Base-by-base conservation (phyloP, 1,140 invertebrate genomes). In the Ruditapes philippinarum region DNA sequence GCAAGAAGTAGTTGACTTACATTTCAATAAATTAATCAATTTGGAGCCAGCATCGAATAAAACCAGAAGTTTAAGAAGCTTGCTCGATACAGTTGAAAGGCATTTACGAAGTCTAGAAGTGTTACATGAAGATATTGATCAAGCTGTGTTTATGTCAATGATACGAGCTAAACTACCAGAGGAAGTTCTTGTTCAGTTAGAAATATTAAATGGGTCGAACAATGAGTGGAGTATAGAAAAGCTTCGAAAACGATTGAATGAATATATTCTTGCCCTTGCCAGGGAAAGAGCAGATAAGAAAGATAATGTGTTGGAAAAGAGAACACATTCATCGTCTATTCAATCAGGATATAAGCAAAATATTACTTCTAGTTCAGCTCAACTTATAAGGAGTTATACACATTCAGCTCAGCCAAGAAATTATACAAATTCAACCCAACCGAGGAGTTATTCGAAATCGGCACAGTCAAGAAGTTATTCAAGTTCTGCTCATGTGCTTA, bases 1-100 rank as follows among this genome's bases (percentile, higher is more conserved):
- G 4, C 76, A 79, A 57, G 51, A 79, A 54, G 33, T 79, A 9
- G 54, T 79, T 54, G 76, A 79, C 33, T 19, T 79, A 42, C 76
- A 79, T 31, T 79, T 51, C 51, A 4, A 49, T 31, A 19, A 25
- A 36, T 54, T 79, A 14, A 79, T 57, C 28, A 57, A 79, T 19
- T n/a, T 79, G 42, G 42, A 49, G 28, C 45, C 76, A 12, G 76
- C 33, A 19, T 42, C 42, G 33, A 79, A 79, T 36, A 79, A 7
- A 79, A 31, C 33, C 19, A 33, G 31, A 14, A 14, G 22, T 14
- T 25, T 49, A 14, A 49, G 51, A 31, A 14, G 19, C 12, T 28
- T 54, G 9, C 22, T 19, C 7, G 19, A 49, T 49, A 49, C 7
- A 49, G 45, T 49, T n/a, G n/a, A n/a, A n/a, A 49, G 49, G 33